These are phyloP conservation scores for Parapristionchus giblindavisi DNA, from an alignment of 2,888 invertebrate genomes.

Conservation along the genomic window DNA sequence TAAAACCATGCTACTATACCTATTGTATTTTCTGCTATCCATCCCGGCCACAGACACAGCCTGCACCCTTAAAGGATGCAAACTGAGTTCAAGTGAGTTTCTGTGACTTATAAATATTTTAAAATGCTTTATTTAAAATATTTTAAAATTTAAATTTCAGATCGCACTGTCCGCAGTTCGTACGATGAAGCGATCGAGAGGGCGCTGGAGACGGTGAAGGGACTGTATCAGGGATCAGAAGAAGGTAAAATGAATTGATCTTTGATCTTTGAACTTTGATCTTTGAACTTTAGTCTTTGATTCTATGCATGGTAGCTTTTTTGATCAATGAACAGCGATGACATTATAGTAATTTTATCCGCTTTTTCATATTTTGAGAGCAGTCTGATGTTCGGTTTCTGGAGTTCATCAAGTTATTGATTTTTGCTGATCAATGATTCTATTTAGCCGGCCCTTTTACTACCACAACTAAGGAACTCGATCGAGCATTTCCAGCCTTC, in stretches of 20 bases:
- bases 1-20: too few species aligned
- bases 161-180: not conserved
- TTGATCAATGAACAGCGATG: not conserved
- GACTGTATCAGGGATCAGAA: not conserved
- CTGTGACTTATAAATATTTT: not conserved
- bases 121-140: not conserved
- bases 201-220: not conserved
- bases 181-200: not conserved
- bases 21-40: not conserved
- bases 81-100: not conserved
- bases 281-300: not conserved
- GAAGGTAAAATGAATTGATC: too few species aligned
- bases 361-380: too few species aligned
- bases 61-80: not conserved
- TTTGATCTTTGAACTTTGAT: too few species aligned
- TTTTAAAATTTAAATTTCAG: not conserved
- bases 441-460: too few species aligned
- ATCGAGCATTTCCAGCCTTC: slow-evolving; percentile 15
- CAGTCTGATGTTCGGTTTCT: too few species aligned
- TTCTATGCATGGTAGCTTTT: not conserved
- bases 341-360: too few species aligned
- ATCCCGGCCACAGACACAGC: not conserved
- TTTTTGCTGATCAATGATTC: too few species aligned
- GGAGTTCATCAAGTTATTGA: too few species aligned
- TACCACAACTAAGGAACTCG: not conserved